phyloP scores from a whole-genome alignment of 2,113 vertebrate species.

The Aplodontia rufa region DNA sequence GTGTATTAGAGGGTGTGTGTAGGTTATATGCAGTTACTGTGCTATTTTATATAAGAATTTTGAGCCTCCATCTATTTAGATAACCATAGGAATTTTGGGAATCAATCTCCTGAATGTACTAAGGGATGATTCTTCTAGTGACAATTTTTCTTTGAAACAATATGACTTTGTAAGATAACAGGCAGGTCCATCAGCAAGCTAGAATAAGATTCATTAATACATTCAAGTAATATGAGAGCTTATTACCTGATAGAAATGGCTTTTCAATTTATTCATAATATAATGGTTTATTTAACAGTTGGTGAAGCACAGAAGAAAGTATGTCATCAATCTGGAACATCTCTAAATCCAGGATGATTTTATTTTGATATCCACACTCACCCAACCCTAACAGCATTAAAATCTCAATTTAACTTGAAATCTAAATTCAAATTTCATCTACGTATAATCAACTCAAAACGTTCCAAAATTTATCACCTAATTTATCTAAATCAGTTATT shows the following conservation, averaged over 20 bases:
- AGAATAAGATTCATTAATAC: background rate
- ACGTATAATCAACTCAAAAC: background rate
- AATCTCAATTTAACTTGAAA: background rate
- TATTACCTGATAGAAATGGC: background rate
- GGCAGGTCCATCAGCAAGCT: too few species aligned
- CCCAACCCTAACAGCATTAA: too few species aligned
- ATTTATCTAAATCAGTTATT: background rate
- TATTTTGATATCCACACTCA: too few species aligned
- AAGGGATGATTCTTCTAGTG: background rate
- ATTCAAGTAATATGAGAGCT: background rate
- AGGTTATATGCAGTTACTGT: background rate
- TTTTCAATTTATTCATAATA: background rate
- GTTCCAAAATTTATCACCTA: background rate
- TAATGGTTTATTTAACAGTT: background rate
- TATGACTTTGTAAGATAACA: background rate
- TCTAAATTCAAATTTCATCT: background rate
- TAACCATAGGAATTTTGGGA: background rate
- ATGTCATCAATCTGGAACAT: too few species aligned
- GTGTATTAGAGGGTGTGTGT: background rate
- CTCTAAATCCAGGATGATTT: background rate
- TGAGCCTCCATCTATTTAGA: background rate
- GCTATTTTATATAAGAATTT: background rate
- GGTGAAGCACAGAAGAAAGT: too few species aligned
- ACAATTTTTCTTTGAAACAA: background rate
- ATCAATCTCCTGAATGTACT: background rate